These are phyloP conservation scores for Hemistola chrysoprasaria DNA, from an alignment of 2,888 invertebrate species.

Conservation along the genomic window DNA sequence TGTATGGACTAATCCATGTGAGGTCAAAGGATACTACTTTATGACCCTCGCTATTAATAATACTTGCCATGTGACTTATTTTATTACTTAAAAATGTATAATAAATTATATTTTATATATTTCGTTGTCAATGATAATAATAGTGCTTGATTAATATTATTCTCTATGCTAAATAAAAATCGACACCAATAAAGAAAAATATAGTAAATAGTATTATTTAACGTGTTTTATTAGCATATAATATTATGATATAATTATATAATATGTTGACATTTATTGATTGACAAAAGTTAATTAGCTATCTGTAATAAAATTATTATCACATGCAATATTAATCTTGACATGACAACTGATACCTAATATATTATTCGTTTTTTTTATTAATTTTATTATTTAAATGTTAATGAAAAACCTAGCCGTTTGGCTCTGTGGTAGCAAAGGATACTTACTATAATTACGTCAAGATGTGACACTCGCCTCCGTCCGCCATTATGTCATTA, in stretches of 20 bases:
- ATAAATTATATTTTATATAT: too few relatives aligned
- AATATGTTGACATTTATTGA: conserved; percentile 19
- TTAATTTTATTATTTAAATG: too few relatives aligned
- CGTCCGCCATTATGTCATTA: too few relatives aligned
- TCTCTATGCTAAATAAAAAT: conserved; percentile 6
- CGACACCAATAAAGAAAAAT: conserved; percentile 9
- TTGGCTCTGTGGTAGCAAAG: too few relatives aligned
- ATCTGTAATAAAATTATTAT: conserved; percentile 14
- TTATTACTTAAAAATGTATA: too few relatives aligned
- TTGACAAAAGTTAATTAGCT: conserved; percentile 19
- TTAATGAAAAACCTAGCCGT: too few relatives aligned
- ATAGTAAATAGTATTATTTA: conserved; percentile 8
- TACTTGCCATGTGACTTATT: too few relatives aligned
- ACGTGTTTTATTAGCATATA: conserved; percentile 10
- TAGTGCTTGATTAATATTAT: conserved; percentile 3
- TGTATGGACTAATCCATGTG: not conserved
- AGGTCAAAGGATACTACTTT: conserved; percentile 8
- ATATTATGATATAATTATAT: conserved; percentile 6
- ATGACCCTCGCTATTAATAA: not conserved
- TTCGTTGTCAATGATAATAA: too few relatives aligned
- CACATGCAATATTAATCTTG: conserved; percentile 5
- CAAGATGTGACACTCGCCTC: too few relatives aligned
- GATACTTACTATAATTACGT: too few relatives aligned
- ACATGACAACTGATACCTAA: too few relatives aligned
- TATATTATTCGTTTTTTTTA: too few relatives aligned